Evolutionary conservation across 92 coral and sea anemone species (phyloP), one percentile per base, ranked within the genome.

Genomic region (Scolanthus callimorphus): DNA sequence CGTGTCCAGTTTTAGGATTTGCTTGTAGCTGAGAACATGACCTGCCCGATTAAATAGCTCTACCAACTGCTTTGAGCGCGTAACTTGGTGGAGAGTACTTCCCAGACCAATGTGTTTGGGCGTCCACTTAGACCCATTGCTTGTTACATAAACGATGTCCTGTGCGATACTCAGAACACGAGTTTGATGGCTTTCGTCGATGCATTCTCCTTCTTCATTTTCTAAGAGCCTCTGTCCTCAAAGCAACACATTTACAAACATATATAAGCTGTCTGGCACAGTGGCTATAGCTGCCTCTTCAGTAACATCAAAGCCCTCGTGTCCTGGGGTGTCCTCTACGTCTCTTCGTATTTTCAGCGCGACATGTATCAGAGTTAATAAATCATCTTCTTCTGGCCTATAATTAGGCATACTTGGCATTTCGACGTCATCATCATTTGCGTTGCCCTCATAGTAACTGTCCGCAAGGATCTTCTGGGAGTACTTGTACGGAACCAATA

Each of bases 1-100:
- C 25, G 84, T 69, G 57, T 61, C 72, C 24, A 77, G 50, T 61
- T 60, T 28, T 15, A 51, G 12, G 29, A 74, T 57, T 19, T 69
- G 39, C 25, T 54, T 30, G 43, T 76, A 55, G 17, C 76, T 67
- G 31, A 67, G 43, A 39, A 63, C 41, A 49, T 75, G 78, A 41
- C 69, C 74, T 26, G 73, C 68, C 30, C 51, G 46, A 31, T 70
- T 62, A 54, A 78, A 70, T 60, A 70, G 34, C 28, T 62, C 47
- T 26, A 78, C 69, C 39, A 78, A 60, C 51, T 63, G 4, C 52
- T 78, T 57, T 12, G 85, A 78, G 29, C 74, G 49, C 24, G 70
- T 57, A 17, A 39, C 78, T 47, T 69, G 78, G 48, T 69, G 57
- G 44, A 60, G 51, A 47, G 43, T 77, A 31, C 63, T 60, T 23